These are phyloP conservation scores for Bos indicus DNA, from an alignment of 2,113 vertebrate species.

Conservation along the genomic window DNA sequence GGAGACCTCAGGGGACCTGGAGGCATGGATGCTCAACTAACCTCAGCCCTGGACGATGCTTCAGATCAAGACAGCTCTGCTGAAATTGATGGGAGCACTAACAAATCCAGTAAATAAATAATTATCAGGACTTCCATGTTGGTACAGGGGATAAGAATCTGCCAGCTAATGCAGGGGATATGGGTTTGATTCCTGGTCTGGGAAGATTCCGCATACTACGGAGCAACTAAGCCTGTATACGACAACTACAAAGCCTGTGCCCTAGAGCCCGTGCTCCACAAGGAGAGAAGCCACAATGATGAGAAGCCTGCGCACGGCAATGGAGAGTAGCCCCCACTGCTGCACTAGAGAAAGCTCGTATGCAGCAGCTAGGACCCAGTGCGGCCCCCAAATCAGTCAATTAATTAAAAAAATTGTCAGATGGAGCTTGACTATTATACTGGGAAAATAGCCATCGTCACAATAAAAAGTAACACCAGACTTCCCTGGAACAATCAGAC, in stretches of 20 bases:
- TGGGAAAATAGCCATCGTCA: background rate
- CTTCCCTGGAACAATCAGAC: background rate
- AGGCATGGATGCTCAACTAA: background rate
- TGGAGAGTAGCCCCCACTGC: background rate
- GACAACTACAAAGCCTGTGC: rapidly evolving
- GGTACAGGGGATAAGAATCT: background rate
- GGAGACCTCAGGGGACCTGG: background rate
- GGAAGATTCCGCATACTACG: background rate
- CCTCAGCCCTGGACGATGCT: background rate
- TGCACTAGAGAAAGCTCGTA: background rate
- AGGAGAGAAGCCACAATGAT: background rate
- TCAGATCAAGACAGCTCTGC: background rate
- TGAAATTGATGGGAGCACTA: background rate
- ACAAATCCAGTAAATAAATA: background rate
- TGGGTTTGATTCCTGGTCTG: background rate
- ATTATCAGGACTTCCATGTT: background rate
- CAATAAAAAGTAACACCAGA: background rate
- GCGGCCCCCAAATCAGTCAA: background rate
- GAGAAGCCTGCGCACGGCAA: background rate
- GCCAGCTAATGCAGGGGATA: background rate
- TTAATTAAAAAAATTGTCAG: background rate
- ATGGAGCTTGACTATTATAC: background rate
- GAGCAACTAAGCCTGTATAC: background rate
- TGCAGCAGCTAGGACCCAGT: background rate
- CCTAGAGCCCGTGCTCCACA: background rate